Evolutionary conservation across 2,797 vertebrate species (phyloP).

Genomic region (Melopsittacus undulatus): DNA sequence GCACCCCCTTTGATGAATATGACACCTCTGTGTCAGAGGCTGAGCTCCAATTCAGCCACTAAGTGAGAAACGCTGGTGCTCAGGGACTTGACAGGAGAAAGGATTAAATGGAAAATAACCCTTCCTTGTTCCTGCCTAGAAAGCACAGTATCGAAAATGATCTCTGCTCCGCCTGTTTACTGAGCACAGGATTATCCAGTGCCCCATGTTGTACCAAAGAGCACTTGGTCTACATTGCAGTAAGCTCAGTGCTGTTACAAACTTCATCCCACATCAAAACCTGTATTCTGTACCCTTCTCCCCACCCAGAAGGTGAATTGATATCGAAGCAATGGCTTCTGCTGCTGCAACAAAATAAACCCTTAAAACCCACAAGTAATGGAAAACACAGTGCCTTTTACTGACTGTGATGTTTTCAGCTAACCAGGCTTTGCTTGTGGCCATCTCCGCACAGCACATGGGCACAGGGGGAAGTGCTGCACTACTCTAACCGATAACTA

Average conservation of each 20-base stretch:
- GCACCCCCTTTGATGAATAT: fast-evolving
- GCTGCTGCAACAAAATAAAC: conserved; percentile 67
- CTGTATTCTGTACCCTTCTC: conserved; percentile 25
- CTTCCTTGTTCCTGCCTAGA: background rate
- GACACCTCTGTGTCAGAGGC: background rate
- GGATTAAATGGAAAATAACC: background rate
- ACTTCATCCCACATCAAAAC: conserved; percentile 36
- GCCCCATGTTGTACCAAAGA: background rate
- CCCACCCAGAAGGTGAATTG: conserved; percentile 61
- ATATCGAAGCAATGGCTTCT: conserved; percentile 67
- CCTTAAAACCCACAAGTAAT: conserved; percentile 60
- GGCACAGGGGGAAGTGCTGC: background rate
- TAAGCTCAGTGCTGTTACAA: conserved; percentile 29
- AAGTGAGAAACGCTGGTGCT: background rate
- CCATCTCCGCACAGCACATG: background rate
- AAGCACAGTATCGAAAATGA: background rate
- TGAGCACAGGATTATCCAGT: background rate
- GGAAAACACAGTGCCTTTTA: conserved; percentile 70
- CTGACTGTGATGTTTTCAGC: conserved; percentile 71
- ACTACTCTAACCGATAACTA: conserved; percentile 37
- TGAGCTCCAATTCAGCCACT: background rate
- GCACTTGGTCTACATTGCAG: background rate
- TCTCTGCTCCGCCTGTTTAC: background rate
- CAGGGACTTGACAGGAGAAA: background rate
- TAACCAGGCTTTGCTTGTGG: conserved; percentile 56